Base-by-base conservation (phyloP, 1,140 invertebrate genomes). In the Nixonia krombeini region DNA sequence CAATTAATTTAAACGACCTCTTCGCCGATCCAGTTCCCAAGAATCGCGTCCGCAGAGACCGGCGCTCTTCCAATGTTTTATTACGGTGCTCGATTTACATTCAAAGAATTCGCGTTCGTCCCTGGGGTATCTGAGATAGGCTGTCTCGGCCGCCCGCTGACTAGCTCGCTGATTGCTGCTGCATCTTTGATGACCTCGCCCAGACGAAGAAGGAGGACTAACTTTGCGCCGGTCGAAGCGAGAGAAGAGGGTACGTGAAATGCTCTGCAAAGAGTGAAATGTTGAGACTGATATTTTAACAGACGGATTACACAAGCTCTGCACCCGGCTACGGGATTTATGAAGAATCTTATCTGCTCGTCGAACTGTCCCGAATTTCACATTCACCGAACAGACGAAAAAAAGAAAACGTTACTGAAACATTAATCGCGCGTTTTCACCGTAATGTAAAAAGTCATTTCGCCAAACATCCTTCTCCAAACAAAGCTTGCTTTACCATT, bases 121-220 rank as follows among this genome's bases (percentile, higher is more conserved):
- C 58, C 70, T 53, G 55, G 53, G 61, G 63, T 65, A 52, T 51
- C 45, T 21, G 65, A 49, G 59, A 66, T 57, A 67, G 55, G 63
- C 58, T 57, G 44, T 13, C 53, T 68, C 40, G 64, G 49, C 56
- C 64, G 62, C 53, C 66, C 66, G 63, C 70, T 70, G 66, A 82
- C 79, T 81, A 80, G 77, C 79, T 75, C 62, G 74, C 78, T 85
- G 83, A 85, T 85, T 85, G 82, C 83, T 84, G 74, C 63, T 85
- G 80, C 82, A 85, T 85, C 76, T 85, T 84, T 85, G 82, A 85
- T 85, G 83, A 84, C 76, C 77, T 79, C 78, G 76, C 70, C 80
- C 79, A 83, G 81, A 83, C 79, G 70, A 70, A 65, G 52, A 63
- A 66, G 69, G 47, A 46, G 55, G 65, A 63, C 58, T 50, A 41